A percentile compares a stretch with the other conserved stretches of the same genome.
These are phyloP conservation scores for Drosophila pallidifrons DNA, from an alignment of 1,140 invertebrate genomes.

Conservation along the genomic window DNA sequence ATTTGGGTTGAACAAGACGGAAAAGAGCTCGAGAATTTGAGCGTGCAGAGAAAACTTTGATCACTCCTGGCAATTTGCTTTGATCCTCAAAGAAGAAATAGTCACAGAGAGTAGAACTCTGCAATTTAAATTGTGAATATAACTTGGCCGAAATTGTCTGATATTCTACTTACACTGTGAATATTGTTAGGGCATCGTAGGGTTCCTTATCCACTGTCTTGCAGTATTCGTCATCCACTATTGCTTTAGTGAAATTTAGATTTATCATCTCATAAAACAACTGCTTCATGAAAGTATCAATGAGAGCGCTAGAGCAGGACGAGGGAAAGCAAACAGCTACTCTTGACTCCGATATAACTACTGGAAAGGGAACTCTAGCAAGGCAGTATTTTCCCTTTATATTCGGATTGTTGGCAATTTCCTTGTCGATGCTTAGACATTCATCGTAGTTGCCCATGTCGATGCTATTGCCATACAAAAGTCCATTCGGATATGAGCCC, in stretches of 20 bases:
- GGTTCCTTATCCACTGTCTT: constrained; percentile 37
- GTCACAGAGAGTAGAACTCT: constrained; percentile 55
- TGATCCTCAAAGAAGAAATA: constrained; percentile 55
- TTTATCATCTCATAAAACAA: constrained; percentile 36
- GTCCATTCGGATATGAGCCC: constrained; percentile 46
- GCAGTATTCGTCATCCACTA: constrained; percentile 38
- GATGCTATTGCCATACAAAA: constrained; percentile 33
- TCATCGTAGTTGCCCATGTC: constrained; percentile 65
- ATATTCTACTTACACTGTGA: constrained; percentile 54
- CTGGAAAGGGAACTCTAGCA: constrained; percentile 9
- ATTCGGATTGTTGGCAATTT: constrained; percentile 9
- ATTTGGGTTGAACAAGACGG: constrained; percentile 26
- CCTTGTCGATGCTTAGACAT: constrained; percentile 41
- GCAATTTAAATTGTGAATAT: background rate
- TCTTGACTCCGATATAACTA: constrained; percentile 3
- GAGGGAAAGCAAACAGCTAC: constrained; percentile 52
- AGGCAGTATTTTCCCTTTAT: constrained; percentile 58
- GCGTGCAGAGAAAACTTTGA: constrained; percentile 57
- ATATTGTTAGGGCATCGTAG: constrained; percentile 46
- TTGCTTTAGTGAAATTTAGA: constrained; percentile 7
- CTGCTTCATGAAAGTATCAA: constrained; percentile 42
- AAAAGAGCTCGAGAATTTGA: constrained; percentile 55
- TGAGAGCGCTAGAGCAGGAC: constrained; percentile 45
- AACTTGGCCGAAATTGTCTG: background rate
- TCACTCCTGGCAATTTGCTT: constrained; percentile 47